A percentile compares a stretch with the other conserved stretches of the same genome.
Evolutionary conservation across 1,140 invertebrate genomes (phyloP).

Genomic region (Protaetia brevitarsis): DNA sequence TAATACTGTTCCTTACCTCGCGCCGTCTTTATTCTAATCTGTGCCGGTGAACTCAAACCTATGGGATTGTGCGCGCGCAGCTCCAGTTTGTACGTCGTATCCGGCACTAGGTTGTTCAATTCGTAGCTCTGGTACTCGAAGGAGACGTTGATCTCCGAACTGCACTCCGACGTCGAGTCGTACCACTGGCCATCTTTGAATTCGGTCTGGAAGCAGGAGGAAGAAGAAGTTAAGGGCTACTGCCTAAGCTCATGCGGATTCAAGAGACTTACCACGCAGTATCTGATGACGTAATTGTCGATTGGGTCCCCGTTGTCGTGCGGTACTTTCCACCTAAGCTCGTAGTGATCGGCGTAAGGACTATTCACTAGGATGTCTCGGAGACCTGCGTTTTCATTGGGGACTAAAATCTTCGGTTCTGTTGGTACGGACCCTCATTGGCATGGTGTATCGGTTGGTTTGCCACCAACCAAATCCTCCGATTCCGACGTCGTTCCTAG

Average conservation of each 20-base stretch:
- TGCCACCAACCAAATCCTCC: constrained; percentile 62
- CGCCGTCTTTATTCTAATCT: constrained; percentile 76
- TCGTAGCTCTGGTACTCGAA: constrained; percentile 62
- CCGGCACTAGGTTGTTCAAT: constrained; percentile 64
- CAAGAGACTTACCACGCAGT: constrained; percentile 66
- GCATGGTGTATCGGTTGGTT: constrained; percentile 48
- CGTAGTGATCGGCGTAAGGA: constrained; percentile 70
- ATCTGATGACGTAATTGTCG: constrained; percentile 75
- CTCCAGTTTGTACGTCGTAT: constrained; percentile 79
- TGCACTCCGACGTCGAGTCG: constrained; percentile 57
- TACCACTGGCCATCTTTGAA: constrained; percentile 60
- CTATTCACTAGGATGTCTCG: constrained; percentile 49
- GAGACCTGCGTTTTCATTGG: constrained; percentile 18
- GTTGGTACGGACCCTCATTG: constrained; percentile 56
- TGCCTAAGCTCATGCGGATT: neutral
- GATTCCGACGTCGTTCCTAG: constrained; percentile 77
- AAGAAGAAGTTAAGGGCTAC: neutral
- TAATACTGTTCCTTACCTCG: constrained; percentile 64
- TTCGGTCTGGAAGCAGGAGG: constrained; percentile 29
- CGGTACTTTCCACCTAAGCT: constrained; percentile 77
- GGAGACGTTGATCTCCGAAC: constrained; percentile 54
- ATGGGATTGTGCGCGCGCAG: constrained; percentile 81
- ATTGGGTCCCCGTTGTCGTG: constrained; percentile 87
- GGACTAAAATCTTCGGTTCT: constrained; percentile 55
- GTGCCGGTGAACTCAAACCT: constrained; percentile 71